A percentile compares a stretch with the other conserved stretches of the same genome.
phyloP scores from a whole-genome alignment of 1,140 invertebrate genomes.

The Formica selysi region DNA sequence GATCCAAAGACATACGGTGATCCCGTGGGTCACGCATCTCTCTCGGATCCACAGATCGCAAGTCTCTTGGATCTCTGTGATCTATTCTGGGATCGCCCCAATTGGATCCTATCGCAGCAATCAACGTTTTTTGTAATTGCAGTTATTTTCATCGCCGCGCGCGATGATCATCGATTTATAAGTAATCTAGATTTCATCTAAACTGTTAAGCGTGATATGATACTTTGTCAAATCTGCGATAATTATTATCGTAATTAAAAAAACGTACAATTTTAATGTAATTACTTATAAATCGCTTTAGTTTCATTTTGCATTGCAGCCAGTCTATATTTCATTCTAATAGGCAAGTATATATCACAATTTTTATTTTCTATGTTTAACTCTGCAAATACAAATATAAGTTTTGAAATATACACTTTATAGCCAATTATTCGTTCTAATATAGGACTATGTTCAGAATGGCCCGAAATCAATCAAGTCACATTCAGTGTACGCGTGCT shows the following conservation, averaged over 20 bases:
- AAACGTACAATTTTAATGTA: slow-evolving; percentile 5
- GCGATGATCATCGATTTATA: slow-evolving; percentile 49
- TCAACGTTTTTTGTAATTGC: neutral
- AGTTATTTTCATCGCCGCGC: neutral
- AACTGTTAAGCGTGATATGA: neutral
- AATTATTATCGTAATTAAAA: slow-evolving; percentile 2
- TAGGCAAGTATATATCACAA: slow-evolving; percentile 38
- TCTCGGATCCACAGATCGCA: slow-evolving; percentile 87
- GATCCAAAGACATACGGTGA: slow-evolving; percentile 88
- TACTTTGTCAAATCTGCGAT: neutral
- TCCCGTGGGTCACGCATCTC: slow-evolving; percentile 88
- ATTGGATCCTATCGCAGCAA: slow-evolving; percentile 77
- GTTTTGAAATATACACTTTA: slow-evolving; percentile 13
- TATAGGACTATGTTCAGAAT: slow-evolving; percentile 29
- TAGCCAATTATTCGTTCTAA: neutral
- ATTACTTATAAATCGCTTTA: slow-evolving; percentile 40
- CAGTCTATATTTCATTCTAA: slow-evolving; percentile 42
- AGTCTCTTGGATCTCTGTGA: slow-evolving; percentile 87
- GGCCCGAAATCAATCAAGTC: neutral
- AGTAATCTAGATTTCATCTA: neutral
- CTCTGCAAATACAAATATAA: slow-evolving; percentile 36
- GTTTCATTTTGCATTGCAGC: slow-evolving; percentile 42
- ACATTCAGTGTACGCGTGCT: neutral
- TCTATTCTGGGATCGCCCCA: slow-evolving; percentile 88
- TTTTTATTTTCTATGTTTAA: slow-evolving; percentile 45